phyloP scores from a whole-genome alignment of 2,797 vertebrate genomes.

The Pantherophis alleghaniensis region DNA sequence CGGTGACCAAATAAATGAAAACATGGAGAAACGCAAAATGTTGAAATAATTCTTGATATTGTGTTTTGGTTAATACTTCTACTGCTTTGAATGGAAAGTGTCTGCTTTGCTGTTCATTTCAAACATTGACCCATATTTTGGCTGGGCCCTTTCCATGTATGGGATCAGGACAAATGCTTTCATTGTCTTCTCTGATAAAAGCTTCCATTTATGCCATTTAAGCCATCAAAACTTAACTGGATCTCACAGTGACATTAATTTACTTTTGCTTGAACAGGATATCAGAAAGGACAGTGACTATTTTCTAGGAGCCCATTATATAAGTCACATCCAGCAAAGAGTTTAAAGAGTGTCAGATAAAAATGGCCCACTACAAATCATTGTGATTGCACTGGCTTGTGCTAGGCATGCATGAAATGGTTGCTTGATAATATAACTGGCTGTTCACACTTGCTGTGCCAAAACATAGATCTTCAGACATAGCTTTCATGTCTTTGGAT shows the following conservation, averaged over 20 bases:
- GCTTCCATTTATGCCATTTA: neutral
- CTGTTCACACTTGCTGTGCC: neutral
- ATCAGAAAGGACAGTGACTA: neutral
- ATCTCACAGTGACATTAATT: conserved; percentile 29
- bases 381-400: conserved; percentile 18
- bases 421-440: conserved; percentile 25
- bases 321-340: conserved; percentile 11
- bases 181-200: neutral
- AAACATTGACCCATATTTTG: neutral
- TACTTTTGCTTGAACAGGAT: conserved; percentile 3
- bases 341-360: neutral
- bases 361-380: conserved; percentile 27
- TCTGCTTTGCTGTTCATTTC: neutral
- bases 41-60: neutral
- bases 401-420: conserved; percentile 28
- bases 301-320: conserved; percentile 20
- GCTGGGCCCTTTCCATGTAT: neutral
- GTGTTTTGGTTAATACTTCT: neutral
- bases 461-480: conserved; percentile 10
- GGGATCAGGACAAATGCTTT: neutral
- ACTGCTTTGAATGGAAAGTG: neutral
- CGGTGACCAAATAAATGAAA: neutral
- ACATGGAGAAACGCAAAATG: neutral
- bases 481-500: neutral
- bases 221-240: rapidly evolving